Base-by-base conservation (phyloP, 2,113 vertebrate species). In the Hystrix cristata region DNA sequence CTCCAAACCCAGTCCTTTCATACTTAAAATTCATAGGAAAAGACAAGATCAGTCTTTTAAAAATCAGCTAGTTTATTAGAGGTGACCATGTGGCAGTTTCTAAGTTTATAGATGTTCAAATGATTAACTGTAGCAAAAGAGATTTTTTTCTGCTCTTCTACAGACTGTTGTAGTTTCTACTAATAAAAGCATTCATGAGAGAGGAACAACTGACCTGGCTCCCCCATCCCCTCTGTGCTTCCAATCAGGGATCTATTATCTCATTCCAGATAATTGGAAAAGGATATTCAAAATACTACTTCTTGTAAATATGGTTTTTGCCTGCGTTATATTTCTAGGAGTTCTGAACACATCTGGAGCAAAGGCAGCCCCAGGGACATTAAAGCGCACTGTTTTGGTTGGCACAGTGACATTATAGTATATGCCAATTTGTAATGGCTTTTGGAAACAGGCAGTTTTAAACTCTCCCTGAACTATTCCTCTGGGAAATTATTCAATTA, bases 351-450 rank as follows among this genome's bases (percentile, higher is more conserved):
- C 98, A 99, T 98, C 98, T 99, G 99, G 98, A 97, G 98, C 76
- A 97, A 98, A 98, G 98, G 98, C 98, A 97, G 99, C 99, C 99
- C 99, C 98, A 99, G 98, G 99, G 99, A 99, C 98, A 97, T 98
- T 97, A 98, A 98, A 98, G 97, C 79, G 71, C 79, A 95, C 98
- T 99, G 97, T 99, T 99, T 99, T 98, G 97, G 98, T 99, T 99
- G 99, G 99, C 99, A 99, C 97, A 25, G 87, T 94, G 97, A 98
- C 69, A 19, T 98, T 97, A 95, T 94, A 98, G 98, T 98, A 97
- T 97, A 98, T 99, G 98, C 99, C 99, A 99, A 98, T 99, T 99
- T 98, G 99, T 99, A 99, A 99, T 99, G 99, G 98, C 99, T 99
- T 99, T 99, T 98, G 98, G 98, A 98, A 98, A 96, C 98, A 96